Evolutionary conservation across 2,888 invertebrate genomes (phyloP), one percentile per base, ranked within the genome.

Genomic region (Agriopis marginaria): DNA sequence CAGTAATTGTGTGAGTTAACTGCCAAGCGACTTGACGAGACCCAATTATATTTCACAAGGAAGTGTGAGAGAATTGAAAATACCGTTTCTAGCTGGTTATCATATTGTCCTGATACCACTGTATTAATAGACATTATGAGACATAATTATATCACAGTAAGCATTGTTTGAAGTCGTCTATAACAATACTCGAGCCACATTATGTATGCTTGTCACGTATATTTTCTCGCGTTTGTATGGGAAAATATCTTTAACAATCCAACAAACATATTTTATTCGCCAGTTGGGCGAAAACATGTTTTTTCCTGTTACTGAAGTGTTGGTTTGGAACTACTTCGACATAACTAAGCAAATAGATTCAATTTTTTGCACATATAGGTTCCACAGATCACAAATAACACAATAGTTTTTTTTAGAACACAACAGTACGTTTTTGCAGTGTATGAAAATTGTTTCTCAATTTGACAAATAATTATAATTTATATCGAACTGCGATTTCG

Each of bases 241-340:
- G 51, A 58, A 62, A 66, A 65, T 66, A 65, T 70, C 58, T 70
- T 63, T 65, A 45, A 66, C 53, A 70, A 70, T 61, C 58, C 54
- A 32, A 9, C 58, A 42, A 58, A 14, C 62, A 66, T 66, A 54
- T 66, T 58, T 62, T 56, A 65, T 42, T 64, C 50, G 54, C 32
- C 58, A 32, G 12, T 61, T 50, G 47, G 54, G 50, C 50, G 53
- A 74, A 71, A 76, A 74, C 73, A 76, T 76, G 73, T 76, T 72
- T 68, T 74, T 74, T 72, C 63, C 63, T 63, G 63, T 63, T 67
- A 54, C 45, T 61, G 51, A 54, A 54, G 39, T 67, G 51, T 63
- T 23, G 42, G 23, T 12, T 39, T 50, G 62, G 17, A 10, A 10
- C 55, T 58, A 23, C n/a, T 45, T 59, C 40, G 14, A 55, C 45